Conservation (phyloP, 1,140 invertebrate genomes). For the Drosophila sulfurigaster region DNA sequence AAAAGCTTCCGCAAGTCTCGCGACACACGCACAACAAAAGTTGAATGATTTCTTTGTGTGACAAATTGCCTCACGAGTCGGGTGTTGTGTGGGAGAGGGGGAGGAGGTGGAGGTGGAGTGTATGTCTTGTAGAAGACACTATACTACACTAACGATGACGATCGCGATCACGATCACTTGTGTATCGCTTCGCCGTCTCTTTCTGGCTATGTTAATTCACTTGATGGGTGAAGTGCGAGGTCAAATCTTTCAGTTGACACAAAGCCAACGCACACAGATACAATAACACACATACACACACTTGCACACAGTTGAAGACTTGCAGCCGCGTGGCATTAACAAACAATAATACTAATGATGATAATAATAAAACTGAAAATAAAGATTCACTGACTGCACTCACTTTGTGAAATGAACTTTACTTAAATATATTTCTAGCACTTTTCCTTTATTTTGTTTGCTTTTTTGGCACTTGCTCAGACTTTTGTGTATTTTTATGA, state of each 20-base stretch:
- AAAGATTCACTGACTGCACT: slow-evolving; percentile 23
- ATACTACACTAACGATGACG: slow-evolving; percentile 37
- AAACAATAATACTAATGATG: slow-evolving; percentile 45
- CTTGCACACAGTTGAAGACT: slow-evolving; percentile 1
- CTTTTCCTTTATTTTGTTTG: slow-evolving; percentile 22
- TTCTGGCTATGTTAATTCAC: slow-evolving; percentile 63
- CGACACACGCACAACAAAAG: slow-evolving; percentile 39
- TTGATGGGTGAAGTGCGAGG: slow-evolving; percentile 83
- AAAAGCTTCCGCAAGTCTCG: slow-evolving; percentile 51
- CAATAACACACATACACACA: slow-evolving; percentile 26
- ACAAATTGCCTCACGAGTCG: slow-evolving; percentile 59
- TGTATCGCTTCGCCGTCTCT: background rate
- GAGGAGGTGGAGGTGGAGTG: background rate
- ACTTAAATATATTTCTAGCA: slow-evolving; percentile 20
- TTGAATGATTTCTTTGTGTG: slow-evolving; percentile 77
- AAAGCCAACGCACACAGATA: slow-evolving; percentile 59
- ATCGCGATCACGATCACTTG: slow-evolving; percentile 24
- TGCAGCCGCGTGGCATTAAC: slow-evolving; percentile 26
- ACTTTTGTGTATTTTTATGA: slow-evolving; percentile 37
- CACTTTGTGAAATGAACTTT: slow-evolving; percentile 41
- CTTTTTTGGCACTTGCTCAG: slow-evolving; percentile 47
- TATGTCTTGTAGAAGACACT: slow-evolving; percentile 13
- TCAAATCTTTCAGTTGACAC: slow-evolving; percentile 78
- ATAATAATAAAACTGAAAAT: slow-evolving; percentile 27
- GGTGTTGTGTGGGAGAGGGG: background rate